These are phyloP conservation scores for Melipona quadrifasciata DNA, from an alignment of 1,140 invertebrate species.

Conservation along the genomic window DNA sequence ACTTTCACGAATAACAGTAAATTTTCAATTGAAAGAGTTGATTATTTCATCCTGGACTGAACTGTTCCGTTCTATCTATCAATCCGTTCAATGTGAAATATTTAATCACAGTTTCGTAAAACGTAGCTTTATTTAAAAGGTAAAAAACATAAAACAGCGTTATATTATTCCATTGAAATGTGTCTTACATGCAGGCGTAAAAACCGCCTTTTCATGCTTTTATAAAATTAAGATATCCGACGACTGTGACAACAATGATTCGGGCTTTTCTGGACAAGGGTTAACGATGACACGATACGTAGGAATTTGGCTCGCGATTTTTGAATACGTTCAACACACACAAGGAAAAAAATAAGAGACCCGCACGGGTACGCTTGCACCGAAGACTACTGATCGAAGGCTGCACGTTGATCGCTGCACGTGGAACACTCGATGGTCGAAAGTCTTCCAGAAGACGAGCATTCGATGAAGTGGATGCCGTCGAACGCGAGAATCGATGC, in stretches of 20 bases:
- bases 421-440: constrained; percentile 21
- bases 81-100: neutral
- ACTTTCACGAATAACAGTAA: neutral
- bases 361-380: constrained; percentile 30
- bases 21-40: too few relatives aligned
- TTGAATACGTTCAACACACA: constrained; percentile 6
- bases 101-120: neutral
- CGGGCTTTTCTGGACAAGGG: neutral
- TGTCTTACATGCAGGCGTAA: neutral
- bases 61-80: neutral
- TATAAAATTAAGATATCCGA: neutral
- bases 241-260: neutral
- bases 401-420: neutral
- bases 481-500: constrained; percentile 35
- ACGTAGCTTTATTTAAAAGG: neutral
- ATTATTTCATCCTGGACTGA: neutral
- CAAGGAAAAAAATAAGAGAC: constrained; percentile 13
- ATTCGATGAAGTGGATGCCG: neutral
- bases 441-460: constrained; percentile 33
- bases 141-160: neutral
- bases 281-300: neutral
- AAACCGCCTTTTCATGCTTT: neutral
- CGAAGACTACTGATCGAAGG: constrained; percentile 33
- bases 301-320: constrained; percentile 16
- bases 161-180: too few relatives aligned